Percentiles rank a stretch among this genome's conserved stretches.
phyloP scores from a whole-genome alignment of 23 tunicate genomes.

The Ciona savignyi region DNA sequence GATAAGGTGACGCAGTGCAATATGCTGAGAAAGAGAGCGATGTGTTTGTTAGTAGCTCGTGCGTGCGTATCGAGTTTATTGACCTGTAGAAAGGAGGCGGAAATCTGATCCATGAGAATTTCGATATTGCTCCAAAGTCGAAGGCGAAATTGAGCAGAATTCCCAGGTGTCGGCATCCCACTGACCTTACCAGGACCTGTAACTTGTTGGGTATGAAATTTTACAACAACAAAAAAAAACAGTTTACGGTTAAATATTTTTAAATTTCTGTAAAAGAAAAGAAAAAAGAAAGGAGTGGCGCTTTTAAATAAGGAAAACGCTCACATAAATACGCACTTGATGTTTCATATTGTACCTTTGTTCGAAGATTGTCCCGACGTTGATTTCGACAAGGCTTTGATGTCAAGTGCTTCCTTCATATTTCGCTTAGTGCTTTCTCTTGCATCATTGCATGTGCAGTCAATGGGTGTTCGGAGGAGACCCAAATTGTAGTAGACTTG shows the following conservation, averaged over 20 bases:
- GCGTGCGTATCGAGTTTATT: not conserved
- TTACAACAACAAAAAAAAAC: no score
- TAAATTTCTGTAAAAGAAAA: no score
- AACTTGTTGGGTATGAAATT: no score
- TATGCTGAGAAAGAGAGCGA: no score
- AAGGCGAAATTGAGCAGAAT: constrained; percentile 54
- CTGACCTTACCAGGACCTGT: constrained; percentile 83
- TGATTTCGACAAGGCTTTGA: not conserved
- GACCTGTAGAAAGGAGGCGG: constrained; percentile 31
- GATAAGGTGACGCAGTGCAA: no score
- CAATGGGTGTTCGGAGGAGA: constrained; percentile 31
- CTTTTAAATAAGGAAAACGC: not conserved
- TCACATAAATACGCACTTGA: constrained; percentile 2
- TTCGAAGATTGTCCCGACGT: not conserved
- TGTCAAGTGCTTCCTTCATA: constrained; percentile 67
- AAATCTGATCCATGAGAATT: constrained; percentile 41
- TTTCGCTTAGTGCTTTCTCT: constrained; percentile 8
- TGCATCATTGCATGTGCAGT: constrained; percentile 27
- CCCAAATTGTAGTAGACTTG: constrained; percentile 94
- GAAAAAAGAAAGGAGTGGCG: not conserved
- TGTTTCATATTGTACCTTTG: not conserved
- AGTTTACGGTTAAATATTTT: no score
- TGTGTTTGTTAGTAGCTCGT: no score
- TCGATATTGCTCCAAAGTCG: constrained; percentile 79
- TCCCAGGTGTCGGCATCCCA: constrained; percentile 68